phyloP scores from a whole-genome alignment of 1,140 invertebrate genomes.

The Antheraea mylitta region DNA sequence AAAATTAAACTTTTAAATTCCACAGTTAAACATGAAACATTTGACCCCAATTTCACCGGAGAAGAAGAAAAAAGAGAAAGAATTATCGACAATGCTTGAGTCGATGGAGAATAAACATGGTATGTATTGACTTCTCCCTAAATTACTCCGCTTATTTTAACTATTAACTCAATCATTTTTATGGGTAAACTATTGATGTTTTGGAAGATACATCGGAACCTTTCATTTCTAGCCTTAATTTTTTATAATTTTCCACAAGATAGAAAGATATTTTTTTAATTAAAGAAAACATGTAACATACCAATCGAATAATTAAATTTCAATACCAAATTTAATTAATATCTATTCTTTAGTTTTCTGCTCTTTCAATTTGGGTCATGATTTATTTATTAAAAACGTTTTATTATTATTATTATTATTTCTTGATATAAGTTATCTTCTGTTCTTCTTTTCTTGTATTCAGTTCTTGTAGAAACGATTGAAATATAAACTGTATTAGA shows the following conservation, averaged over 20 bases:
- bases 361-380: not conserved
- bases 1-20: constrained; percentile 14
- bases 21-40: constrained; percentile 68
- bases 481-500: not conserved
- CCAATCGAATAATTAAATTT: too few species aligned
- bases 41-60: constrained; percentile 74
- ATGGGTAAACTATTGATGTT: constrained; percentile 82
- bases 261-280: too few species aligned
- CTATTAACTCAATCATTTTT: not conserved
- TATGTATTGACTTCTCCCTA: constrained; percentile 67
- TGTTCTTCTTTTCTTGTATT: too few species aligned
- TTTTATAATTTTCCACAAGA: not conserved
- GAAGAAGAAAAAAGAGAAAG: constrained; percentile 82
- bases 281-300: too few species aligned
- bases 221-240: not conserved
- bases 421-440: too few species aligned
- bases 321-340: too few species aligned
- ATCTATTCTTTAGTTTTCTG: too few species aligned
- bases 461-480: not conserved
- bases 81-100: constrained; percentile 85
- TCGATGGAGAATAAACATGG: constrained; percentile 90
- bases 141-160: not conserved
- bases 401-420: too few species aligned
- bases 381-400: not conserved
- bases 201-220: constrained; percentile 46